These are phyloP conservation scores for Miltochrista miniata DNA, from an alignment of 2,888 invertebrate species.

Conservation along the genomic window DNA sequence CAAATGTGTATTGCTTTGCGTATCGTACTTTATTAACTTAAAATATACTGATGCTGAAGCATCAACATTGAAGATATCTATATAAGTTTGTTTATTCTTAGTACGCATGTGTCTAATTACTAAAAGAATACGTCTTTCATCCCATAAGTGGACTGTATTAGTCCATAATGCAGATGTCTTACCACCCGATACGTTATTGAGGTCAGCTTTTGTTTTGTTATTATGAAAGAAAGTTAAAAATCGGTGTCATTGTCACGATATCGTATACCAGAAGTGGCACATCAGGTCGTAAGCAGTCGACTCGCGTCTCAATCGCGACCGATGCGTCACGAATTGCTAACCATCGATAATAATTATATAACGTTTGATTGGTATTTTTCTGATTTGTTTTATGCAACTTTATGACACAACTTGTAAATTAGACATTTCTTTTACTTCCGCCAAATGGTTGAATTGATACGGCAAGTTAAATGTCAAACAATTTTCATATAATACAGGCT, in stretches of 20 bases:
- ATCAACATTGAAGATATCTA: too few species aligned
- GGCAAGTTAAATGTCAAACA: neutral
- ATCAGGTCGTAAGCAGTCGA: slow-evolving; percentile 55
- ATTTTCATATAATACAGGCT: too few species aligned
- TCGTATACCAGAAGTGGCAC: slow-evolving; percentile 57
- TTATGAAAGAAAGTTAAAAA: slow-evolving; percentile 68
- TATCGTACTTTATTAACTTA: slow-evolving; percentile 12
- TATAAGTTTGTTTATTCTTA: too few species aligned
- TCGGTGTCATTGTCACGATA: slow-evolving; percentile 72
- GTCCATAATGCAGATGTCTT: slow-evolving; percentile 7
- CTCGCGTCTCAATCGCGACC: slow-evolving; percentile 52
- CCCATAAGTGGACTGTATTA: neutral
- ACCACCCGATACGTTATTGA: slow-evolving; percentile 28
- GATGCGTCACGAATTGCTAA: slow-evolving; percentile 72
- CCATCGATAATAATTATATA: slow-evolving; percentile 60
- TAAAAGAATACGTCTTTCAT: neutral
- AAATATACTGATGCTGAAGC: neutral
- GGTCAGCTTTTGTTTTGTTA: slow-evolving; percentile 64
- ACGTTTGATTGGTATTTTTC: slow-evolving; percentile 60
- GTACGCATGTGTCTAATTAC: too few species aligned
- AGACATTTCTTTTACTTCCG: slow-evolving; percentile 22
- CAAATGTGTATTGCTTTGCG: slow-evolving; percentile 34
- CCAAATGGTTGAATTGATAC: slow-evolving; percentile 1
- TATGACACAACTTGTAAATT: slow-evolving; percentile 41
- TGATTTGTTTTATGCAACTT: slow-evolving; percentile 57